A percentile compares a stretch with the other conserved stretches of the same genome.
These are phyloP conservation scores for Cecropterus lyciades DNA, from an alignment of 1,140 invertebrate species.

Conservation along the genomic window DNA sequence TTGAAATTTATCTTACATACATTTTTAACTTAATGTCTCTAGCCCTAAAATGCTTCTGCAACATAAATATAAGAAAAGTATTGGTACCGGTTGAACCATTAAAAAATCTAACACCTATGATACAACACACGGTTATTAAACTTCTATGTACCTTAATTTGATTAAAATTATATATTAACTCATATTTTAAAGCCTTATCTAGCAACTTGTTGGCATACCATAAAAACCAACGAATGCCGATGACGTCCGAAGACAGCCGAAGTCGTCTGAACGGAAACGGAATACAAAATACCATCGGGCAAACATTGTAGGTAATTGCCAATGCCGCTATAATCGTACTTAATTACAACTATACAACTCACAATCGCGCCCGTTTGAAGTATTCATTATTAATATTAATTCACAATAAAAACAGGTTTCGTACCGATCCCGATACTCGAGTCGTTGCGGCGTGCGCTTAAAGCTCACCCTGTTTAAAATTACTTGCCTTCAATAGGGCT, in stretches of 20 bases:
- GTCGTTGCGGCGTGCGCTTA: conserved; percentile 17
- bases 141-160: too few species aligned
- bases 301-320: conserved; percentile 62
- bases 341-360: conserved; percentile 74
- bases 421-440: conserved; percentile 35
- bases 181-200: too few species aligned
- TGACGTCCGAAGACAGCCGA: conserved; percentile 5
- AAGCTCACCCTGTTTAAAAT: conserved; percentile 44
- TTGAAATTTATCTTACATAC: too few species aligned
- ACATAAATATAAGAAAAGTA: too few species aligned
- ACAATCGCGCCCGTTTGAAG: conserved; percentile 68
- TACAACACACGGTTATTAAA: too few species aligned
- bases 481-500: conserved; percentile 14
- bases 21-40: too few species aligned
- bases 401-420: conserved; percentile 66
- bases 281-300: conserved; percentile 21
- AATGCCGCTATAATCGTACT: conserved; percentile 65
- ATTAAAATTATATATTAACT: too few species aligned
- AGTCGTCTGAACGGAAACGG: conserved; percentile 31
- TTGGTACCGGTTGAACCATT: too few species aligned
- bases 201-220: too few species aligned
- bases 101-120: too few species aligned
- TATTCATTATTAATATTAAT: conserved; percentile 78
- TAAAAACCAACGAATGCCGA: too few species aligned
- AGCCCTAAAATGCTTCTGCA: too few species aligned